Conservation (phyloP, 2,888 invertebrate species). For the Ectemnius continuus region DNA sequence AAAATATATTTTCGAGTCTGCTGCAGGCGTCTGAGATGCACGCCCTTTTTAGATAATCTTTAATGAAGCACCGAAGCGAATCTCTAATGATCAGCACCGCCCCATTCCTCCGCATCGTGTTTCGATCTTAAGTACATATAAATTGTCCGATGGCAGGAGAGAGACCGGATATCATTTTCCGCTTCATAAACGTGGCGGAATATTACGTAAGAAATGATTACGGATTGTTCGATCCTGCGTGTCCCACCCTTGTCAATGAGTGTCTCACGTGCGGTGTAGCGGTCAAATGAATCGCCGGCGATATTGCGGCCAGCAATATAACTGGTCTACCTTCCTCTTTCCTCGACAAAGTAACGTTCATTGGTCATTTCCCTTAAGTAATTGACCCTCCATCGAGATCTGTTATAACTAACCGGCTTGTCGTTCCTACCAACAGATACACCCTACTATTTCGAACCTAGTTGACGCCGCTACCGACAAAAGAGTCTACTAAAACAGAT, state of each 20-base stretch:
- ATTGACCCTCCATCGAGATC: constrained; percentile 50
- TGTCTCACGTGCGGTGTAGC: constrained; percentile 35
- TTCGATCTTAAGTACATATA: not conserved
- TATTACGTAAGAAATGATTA: constrained; percentile 39
- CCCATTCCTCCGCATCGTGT: constrained; percentile 9
- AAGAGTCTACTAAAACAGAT: no score
- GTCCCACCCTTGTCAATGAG: constrained; percentile 15
- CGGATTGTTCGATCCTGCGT: constrained; percentile 24
- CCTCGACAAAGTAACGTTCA: constrained; percentile 47
- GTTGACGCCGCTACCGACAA: no score
- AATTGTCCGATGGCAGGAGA: constrained; percentile 15
- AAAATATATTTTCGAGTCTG: no score
- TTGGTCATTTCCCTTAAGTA: constrained; percentile 62
- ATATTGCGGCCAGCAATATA: constrained; percentile 51
- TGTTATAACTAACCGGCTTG: constrained; percentile 16
- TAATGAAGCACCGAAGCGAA: no score
- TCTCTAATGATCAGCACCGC: constrained; percentile 15
- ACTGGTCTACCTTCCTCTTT: constrained; percentile 50
- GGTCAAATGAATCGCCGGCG: constrained; percentile 46
- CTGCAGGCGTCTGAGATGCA: no score
- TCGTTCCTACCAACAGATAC: not conserved
- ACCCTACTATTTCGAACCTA: constrained; percentile 5
- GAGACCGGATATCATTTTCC: constrained; percentile 57
- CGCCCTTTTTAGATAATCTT: no score
- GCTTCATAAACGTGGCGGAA: constrained; percentile 47